Conservation (phyloP, 2,888 invertebrate species). For the Listrodromus nycthemerus region DNA sequence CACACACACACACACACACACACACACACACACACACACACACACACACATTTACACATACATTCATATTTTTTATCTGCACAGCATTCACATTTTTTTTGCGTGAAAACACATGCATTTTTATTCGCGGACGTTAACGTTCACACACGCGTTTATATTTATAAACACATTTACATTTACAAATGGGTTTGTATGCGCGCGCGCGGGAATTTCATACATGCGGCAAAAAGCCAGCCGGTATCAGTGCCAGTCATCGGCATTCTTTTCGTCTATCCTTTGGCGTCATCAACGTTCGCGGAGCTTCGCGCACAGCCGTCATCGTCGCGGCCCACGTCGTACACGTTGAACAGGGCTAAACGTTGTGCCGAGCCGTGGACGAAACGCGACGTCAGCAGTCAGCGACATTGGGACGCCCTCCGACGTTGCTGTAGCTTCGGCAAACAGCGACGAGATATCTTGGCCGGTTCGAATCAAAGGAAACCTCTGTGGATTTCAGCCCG, state of each 20-base stretch:
- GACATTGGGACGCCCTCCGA: slow-evolving; percentile 8
- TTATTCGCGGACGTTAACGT: not conserved
- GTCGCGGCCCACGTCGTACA: not conserved
- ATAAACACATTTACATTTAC: too few species aligned
- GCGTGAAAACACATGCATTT: not conserved
- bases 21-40: not conserved
- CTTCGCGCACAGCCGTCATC: slow-evolving; percentile 20
- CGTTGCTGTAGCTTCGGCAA: slow-evolving; percentile 1
- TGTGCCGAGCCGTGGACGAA: slow-evolving; percentile 2
- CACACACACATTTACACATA: too few species aligned
- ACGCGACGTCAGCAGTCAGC: slow-evolving; percentile 25
- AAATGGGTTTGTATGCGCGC: not conserved
- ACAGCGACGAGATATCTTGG: slow-evolving; percentile 15
- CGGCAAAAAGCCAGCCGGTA: slow-evolving; percentile 27
- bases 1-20: not conserved
- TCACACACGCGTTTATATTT: too few species aligned
- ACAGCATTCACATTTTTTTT: too few species aligned
- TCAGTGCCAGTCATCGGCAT: slow-evolving; percentile 41
- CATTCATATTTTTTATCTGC: too few species aligned
- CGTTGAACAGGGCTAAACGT: not conserved
- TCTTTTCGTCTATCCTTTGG: slow-evolving; percentile 24
- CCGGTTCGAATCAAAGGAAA: slow-evolving; percentile 48
- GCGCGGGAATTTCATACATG: slow-evolving; percentile 55
- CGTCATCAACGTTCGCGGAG: slow-evolving; percentile 28
- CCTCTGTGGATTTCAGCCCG: slow-evolving; percentile 27